Conservation (phyloP, 2,888 invertebrate species). For the Himalopsyche anomala region DNA sequence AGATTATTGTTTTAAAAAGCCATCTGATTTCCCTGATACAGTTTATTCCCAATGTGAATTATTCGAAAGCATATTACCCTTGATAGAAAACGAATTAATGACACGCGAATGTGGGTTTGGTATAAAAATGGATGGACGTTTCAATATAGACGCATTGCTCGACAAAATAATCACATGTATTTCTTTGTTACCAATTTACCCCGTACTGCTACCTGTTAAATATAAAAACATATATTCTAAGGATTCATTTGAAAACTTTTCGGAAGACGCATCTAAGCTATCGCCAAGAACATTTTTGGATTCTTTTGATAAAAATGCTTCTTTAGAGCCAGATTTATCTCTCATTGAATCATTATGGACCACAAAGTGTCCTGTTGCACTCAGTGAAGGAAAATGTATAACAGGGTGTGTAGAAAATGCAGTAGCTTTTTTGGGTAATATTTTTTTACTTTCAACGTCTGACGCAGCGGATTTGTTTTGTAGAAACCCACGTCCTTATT, state of each 20-base stretch:
- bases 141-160: conserved; percentile 72
- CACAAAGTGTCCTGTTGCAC: conserved; percentile 80
- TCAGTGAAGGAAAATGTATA: conserved; percentile 75
- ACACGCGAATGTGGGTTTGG: conserved; percentile 66
- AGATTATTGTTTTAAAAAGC: neutral
- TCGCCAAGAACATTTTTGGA: conserved; percentile 73
- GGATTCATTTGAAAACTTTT: neutral
- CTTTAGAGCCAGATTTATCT: conserved; percentile 67
- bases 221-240: conserved; percentile 6
- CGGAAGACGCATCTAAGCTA: neutral
- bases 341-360: conserved; percentile 77
- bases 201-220: conserved; percentile 42
- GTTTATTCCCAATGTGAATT: conserved; percentile 44
- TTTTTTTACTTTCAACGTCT: conserved; percentile 78
- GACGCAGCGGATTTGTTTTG: conserved; percentile 76
- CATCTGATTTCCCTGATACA: neutral
- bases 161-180: conserved; percentile 73
- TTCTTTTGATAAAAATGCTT: conserved; percentile 68
- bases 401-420: conserved; percentile 77
- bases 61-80: conserved; percentile 70
- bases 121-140: conserved; percentile 78
- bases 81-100: conserved; percentile 62
- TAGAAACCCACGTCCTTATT: conserved; percentile 79
- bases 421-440: conserved; percentile 79
- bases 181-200: conserved; percentile 43